Base-by-base conservation (phyloP, 2,797 vertebrate species). In the Odontamblyopus rebecca region DNA sequence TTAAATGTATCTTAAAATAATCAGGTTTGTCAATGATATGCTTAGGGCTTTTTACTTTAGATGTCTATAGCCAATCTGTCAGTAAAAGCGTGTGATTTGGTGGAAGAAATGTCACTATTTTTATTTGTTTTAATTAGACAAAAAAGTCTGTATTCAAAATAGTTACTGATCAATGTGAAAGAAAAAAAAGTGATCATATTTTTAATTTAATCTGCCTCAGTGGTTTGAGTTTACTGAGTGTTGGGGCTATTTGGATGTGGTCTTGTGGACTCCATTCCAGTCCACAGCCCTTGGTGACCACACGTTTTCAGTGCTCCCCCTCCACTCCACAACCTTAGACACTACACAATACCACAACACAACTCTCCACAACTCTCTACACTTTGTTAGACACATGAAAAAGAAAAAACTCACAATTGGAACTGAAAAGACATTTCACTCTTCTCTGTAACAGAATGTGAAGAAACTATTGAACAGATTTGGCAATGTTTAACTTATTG, bases 221-320 rank as follows among this genome's bases (percentile, higher is more conserved):
- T 51, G 61, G 70, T 65, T 84, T 77, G 60, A 68, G 78, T 73
- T 81, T 80, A 79, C 85, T 79, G 78, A 79, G 75, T 86, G 73
- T 62, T 76, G 84, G 75, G 71, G 82, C 80, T 30, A 44, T 81
- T 86, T 81, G 83, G 82, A 84, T 13, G 69, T 11, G 15, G 61
- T 62, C 69, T 61, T 61, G 71, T 75, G 23, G 35, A 57, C 85
- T 85, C 81, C 88, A 92, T 92, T 90, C 89, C 87, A 85, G 81
- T 70, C 64, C 72, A 68, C 67, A 81, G 72, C 69, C 91, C 91
- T 85, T 92, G 91, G 91, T 83, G 88, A 93, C 89, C 88, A 90
- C 90, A 88, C 84, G 81, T 88, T 83, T 68, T 72, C 64, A 63
- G 70, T 79, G 80, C 80, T 61, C 75, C 75, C 80, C 76, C 64